Evolutionary conservation across 2,797 vertebrate species (phyloP).

Genomic region (Crax fasciolata): DNA sequence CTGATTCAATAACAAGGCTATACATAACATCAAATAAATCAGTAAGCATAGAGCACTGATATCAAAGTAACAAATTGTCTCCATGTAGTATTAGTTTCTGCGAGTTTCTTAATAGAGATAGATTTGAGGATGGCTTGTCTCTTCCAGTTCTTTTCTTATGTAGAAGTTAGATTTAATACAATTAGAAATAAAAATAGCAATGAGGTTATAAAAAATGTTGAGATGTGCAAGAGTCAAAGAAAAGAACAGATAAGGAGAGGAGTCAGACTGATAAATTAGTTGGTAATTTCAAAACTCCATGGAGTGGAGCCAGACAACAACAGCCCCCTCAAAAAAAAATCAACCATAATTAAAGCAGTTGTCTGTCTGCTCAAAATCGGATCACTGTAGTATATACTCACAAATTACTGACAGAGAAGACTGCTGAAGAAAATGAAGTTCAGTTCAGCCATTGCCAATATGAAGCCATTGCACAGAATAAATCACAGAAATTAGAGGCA

Average conservation of each 20-base stretch:
- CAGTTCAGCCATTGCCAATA: background rate
- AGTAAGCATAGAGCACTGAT: background rate
- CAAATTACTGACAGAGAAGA: background rate
- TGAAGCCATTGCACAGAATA: background rate
- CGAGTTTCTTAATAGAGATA: background rate
- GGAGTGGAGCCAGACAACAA: background rate
- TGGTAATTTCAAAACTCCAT: background rate
- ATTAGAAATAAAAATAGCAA: constrained; percentile 41
- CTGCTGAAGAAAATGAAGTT: background rate
- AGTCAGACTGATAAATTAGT: background rate
- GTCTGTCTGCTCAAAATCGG: background rate
- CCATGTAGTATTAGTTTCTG: background rate
- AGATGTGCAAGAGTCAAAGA: background rate
- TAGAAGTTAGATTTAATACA: background rate
- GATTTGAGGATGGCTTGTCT: background rate
- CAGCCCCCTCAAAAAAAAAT: background rate
- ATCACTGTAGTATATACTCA: background rate
- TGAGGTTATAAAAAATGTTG: background rate
- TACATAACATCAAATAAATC: constrained; percentile 40
- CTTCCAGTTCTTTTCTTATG: background rate
- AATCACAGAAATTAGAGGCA: background rate
- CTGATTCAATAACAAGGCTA: background rate
- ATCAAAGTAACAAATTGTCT: background rate
- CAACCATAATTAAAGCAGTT: background rate
- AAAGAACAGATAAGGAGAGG: background rate